Evolutionary conservation across 2,888 invertebrate genomes (phyloP).

Genomic region (Hesperia comma): DNA sequence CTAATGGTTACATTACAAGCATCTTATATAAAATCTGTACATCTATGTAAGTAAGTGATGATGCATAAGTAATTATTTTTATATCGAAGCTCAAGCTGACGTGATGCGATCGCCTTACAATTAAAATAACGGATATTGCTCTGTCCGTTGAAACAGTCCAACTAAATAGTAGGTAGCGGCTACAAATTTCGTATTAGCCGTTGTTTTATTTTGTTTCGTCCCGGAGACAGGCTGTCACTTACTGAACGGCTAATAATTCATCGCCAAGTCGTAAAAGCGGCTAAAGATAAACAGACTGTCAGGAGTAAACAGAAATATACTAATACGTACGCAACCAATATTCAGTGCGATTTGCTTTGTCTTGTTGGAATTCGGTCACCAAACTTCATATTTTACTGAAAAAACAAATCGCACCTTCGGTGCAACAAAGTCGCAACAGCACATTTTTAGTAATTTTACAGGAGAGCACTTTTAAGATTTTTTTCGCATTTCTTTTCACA

Average conservation of each 20-base stretch:
- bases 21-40: too few relatives aligned
- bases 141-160: conserved; percentile 26
- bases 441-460: too few relatives aligned
- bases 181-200: conserved; percentile 50
- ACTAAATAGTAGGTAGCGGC: conserved; percentile 30
- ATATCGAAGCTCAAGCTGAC: too few relatives aligned
- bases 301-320: conserved; percentile 63
- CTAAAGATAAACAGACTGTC: conserved; percentile 75
- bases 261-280: conserved; percentile 71
- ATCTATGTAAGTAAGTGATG: too few relatives aligned
- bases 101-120: too few relatives aligned
- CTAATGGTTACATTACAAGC: too few relatives aligned
- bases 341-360: conserved; percentile 37
- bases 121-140: conserved; percentile 5
- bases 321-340: conserved; percentile 51
- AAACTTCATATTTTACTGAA: neutral
- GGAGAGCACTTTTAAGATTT: too few relatives aligned
- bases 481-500: too few relatives aligned
- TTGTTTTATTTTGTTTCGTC: conserved; percentile 65
- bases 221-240: conserved; percentile 76
- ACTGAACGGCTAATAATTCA: conserved; percentile 72
- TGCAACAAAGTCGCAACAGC: too few relatives aligned
- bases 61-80: too few relatives aligned
- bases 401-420: neutral
- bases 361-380: conserved; percentile 24